Percentiles rank a stretch among this genome's conserved stretches.
phyloP scores from a whole-genome alignment of 2,888 invertebrate species.

The Chloromyia formosa region DNA sequence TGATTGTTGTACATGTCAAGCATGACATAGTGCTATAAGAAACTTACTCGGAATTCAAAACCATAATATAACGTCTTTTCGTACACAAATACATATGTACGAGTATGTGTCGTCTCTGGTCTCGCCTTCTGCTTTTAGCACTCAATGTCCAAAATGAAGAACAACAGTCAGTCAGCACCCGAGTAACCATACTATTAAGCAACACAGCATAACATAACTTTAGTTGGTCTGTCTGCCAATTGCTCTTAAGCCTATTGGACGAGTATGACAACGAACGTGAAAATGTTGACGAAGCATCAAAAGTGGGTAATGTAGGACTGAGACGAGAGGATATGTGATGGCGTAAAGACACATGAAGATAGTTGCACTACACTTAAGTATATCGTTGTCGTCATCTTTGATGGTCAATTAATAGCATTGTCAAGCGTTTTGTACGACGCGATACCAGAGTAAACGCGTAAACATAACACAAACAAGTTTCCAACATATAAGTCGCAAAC shows the following conservation, averaged over 20 bases:
- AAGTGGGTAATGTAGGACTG: constrained; percentile 27
- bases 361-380: constrained; percentile 36
- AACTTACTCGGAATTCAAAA: neutral
- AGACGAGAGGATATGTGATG: neutral
- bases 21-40: neutral
- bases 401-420: constrained; percentile 41
- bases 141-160: constrained; percentile 13
- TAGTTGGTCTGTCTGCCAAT: neutral
- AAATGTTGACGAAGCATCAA: constrained; percentile 25
- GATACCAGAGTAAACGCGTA: too few relatives aligned
- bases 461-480: constrained; percentile 32
- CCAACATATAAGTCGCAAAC: neutral
- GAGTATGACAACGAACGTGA: too few relatives aligned
- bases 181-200: constrained; percentile 10
- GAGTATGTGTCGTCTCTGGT: neutral
- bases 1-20: neutral
- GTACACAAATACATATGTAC: neutral
- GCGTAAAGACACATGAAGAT: constrained; percentile 1
- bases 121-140: neutral
- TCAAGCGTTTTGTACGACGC: too few relatives aligned
- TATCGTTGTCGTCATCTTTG: constrained; percentile 28
- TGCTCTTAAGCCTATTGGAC: neutral
- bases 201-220: constrained; percentile 13
- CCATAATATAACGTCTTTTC: neutral
- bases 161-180: constrained; percentile 4